These are phyloP conservation scores for Botrylloides violaceus DNA, from an alignment of 23 tunicate species.

Conservation along the genomic window DNA sequence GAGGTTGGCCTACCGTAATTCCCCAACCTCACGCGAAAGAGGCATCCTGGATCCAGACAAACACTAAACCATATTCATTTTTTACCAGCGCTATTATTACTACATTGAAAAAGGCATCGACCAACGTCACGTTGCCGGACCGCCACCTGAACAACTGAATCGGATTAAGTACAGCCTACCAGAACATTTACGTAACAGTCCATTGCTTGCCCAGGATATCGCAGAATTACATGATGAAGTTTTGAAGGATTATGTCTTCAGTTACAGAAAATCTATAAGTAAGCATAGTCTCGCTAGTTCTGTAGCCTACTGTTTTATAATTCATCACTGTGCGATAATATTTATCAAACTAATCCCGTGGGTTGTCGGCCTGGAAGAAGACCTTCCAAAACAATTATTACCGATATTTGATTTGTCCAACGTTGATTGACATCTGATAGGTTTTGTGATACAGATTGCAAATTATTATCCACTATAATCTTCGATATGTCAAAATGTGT, in stretches of 20 bases:
- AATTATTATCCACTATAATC: no score
- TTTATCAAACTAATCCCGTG: no score
- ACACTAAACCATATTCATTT: no score
- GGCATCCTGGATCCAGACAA: no score
- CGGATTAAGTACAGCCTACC: conserved; percentile 46
- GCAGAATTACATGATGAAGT: conserved; percentile 51
- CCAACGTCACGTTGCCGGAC: conserved; percentile 63
- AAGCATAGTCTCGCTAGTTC: neutral
- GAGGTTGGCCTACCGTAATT: conserved; percentile 53
- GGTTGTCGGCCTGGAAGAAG: neutral
- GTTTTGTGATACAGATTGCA: no score
- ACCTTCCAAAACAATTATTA: neutral
- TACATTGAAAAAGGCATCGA: conserved; percentile 80
- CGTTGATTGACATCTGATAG: no score
- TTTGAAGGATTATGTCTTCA: conserved; percentile 64
- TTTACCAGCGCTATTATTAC: conserved; percentile 83
- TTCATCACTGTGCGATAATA: neutral
- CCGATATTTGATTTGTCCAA: no score
- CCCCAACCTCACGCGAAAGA: no score
- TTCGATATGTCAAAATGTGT: no score
- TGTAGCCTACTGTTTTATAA: no score
- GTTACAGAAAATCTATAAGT: conserved; percentile 74
- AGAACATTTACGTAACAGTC: conserved; percentile 28
- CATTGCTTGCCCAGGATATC: conserved; percentile 21
- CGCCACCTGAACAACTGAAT: conserved; percentile 71